Conservation (phyloP, 1,140 invertebrate species). For the Bombus difficillimus region DNA sequence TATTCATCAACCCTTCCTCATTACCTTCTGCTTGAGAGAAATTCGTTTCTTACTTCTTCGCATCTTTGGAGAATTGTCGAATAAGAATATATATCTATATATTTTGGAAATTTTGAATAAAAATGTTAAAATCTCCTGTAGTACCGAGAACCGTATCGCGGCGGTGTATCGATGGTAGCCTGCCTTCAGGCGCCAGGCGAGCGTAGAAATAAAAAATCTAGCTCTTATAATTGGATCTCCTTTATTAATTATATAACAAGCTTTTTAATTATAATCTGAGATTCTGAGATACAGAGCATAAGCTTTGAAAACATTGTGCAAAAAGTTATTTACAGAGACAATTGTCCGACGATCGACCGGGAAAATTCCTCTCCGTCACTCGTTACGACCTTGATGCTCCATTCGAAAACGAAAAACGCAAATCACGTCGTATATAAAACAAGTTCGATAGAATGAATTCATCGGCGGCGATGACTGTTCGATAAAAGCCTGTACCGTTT, state of each 20-base stretch:
- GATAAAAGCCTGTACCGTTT: background rate
- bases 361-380: background rate
- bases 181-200: background rate
- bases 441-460: background rate
- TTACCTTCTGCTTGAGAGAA: fast-evolving
- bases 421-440: background rate
- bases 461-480: background rate
- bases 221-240: background rate
- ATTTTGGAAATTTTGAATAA: background rate
- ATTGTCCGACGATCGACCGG: background rate
- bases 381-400: background rate
- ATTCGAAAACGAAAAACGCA: background rate
- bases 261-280: background rate
- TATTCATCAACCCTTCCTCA: background rate
- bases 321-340: background rate
- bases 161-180: background rate
- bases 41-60: background rate
- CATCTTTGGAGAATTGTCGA: too few relatives aligned
- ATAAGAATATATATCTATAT: too few relatives aligned
- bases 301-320: background rate
- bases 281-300: background rate
- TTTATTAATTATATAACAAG: background rate
- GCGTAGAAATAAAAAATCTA: background rate
- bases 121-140: background rate
- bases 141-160: background rate